Conservation (phyloP, 2,797 vertebrate species). For the Sparidentex hasta region DNA sequence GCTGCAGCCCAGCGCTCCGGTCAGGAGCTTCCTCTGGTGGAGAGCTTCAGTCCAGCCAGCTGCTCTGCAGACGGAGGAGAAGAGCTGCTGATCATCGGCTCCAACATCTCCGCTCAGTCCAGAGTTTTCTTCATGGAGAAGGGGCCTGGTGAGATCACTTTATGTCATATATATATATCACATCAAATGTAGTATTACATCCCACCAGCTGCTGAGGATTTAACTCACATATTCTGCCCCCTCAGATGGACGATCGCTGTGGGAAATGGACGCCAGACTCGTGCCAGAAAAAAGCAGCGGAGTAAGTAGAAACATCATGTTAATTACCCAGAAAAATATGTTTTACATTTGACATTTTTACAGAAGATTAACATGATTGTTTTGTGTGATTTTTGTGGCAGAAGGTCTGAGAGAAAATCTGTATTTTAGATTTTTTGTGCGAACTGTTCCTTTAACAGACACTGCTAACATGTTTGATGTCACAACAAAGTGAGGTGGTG, state of each 20-base stretch:
- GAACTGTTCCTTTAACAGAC: too few species aligned
- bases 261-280: conserved; percentile 93
- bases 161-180: background rate
- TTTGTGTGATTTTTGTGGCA: background rate
- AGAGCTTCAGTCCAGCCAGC: conserved; percentile 90
- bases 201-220: too few species aligned
- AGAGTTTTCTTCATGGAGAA: conserved; percentile 95
- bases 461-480: too few species aligned
- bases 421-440: too few species aligned
- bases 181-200: background rate
- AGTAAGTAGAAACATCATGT: conserved; percentile 80
- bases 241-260: conserved; percentile 93
- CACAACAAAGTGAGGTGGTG: background rate
- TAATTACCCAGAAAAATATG: background rate
- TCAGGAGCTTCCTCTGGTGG: conserved; percentile 95
- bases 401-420: background rate
- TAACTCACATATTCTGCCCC: background rate
- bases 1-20: conserved; percentile 93
- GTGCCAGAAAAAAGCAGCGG: conserved; percentile 90
- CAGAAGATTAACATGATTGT: background rate
- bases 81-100: conserved; percentile 92
- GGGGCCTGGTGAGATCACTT: conserved; percentile 86
- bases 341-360: background rate
- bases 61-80: conserved; percentile 90
- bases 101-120: conserved; percentile 93